Conservation (phyloP, 2,797 vertebrate genomes). For the Leucoraja ocellata region DNA sequence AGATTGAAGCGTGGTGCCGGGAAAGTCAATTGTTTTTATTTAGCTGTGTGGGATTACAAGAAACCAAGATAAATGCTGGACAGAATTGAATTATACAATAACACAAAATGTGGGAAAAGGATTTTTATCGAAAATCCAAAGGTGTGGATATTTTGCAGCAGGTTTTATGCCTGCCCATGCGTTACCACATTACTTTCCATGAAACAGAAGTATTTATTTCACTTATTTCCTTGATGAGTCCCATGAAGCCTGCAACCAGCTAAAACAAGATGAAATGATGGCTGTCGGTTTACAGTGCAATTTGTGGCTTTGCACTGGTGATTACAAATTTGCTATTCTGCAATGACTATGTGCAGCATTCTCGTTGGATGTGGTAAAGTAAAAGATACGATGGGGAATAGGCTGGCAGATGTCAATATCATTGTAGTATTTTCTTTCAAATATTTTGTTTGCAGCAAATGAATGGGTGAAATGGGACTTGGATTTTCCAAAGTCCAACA, state of each 20-base stretch:
- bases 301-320: background rate
- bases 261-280: background rate
- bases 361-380: background rate
- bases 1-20: background rate
- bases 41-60: background rate
- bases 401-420: background rate
- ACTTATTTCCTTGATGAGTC: background rate
- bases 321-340: background rate
- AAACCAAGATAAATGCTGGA: background rate
- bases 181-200: background rate
- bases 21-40: background rate
- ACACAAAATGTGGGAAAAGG: background rate
- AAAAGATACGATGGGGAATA: background rate
- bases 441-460: background rate
- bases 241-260: background rate
- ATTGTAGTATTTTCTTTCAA: background rate
- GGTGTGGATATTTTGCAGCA: background rate
- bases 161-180: background rate
- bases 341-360: background rate
- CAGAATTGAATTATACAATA: background rate
- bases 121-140: background rate
- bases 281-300: background rate
- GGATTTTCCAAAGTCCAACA: background rate
- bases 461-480: background rate
- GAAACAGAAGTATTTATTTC: background rate